Percentiles rank a stretch among this genome's conserved stretches.
phyloP scores from a whole-genome alignment of 37 sponge, comb jelly and placozoan species.

The Ephydatia muelleri region DNA sequence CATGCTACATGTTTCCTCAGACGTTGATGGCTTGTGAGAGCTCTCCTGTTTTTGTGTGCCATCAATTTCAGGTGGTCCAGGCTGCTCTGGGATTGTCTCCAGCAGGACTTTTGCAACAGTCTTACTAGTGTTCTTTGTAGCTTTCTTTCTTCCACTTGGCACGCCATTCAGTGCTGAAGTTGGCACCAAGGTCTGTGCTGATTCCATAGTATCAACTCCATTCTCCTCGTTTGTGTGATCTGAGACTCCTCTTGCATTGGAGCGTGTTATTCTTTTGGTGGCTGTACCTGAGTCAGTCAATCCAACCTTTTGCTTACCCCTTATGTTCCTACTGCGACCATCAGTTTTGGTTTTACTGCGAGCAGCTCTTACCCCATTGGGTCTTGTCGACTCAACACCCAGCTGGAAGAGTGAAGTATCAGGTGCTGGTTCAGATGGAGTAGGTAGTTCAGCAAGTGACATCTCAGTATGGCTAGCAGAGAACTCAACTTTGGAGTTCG shows the following conservation, averaged over 20 bases:
- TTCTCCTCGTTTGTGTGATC: background rate
- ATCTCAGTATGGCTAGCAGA: conserved; percentile 22
- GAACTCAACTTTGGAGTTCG: conserved; percentile 20
- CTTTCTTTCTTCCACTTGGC: background rate
- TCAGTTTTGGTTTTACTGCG: background rate
- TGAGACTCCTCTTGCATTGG: background rate
- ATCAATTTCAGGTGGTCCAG: background rate
- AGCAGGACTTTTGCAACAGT: background rate
- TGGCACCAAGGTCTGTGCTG: background rate
- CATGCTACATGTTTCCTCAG: background rate
- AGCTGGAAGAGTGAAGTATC: background rate
- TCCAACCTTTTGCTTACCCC: background rate
- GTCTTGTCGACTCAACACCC: background rate
- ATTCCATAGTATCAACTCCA: background rate
- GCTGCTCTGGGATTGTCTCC: background rate
- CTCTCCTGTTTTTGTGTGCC: background rate
- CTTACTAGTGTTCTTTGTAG: background rate
- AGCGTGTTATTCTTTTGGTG: background rate
- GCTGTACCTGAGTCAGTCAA: background rate
- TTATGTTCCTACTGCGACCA: background rate
- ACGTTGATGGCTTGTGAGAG: background rate
- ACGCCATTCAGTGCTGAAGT: background rate
- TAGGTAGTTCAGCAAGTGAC: background rate
- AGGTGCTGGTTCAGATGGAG: background rate
- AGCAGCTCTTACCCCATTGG: background rate